Conservation (phyloP, 1,140 invertebrate species). For the Drosophila sechellia region DNA sequence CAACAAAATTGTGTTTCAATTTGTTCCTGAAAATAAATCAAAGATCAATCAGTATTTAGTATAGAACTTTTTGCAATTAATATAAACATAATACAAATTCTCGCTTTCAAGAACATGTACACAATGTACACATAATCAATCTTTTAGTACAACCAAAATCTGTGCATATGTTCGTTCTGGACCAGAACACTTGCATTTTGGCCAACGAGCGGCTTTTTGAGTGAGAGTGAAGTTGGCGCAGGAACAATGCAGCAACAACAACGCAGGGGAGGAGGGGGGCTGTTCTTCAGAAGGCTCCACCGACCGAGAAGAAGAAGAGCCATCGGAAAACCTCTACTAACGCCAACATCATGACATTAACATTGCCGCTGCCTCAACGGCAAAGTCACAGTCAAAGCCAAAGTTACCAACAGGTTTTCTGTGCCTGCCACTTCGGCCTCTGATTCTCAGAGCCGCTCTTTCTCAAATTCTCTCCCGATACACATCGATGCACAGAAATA, state of each 20-base stretch:
- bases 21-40: too few relatives aligned
- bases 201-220: conserved; percentile 73
- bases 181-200: conserved; percentile 75
- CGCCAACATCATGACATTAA: conserved; percentile 50
- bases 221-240: conserved; percentile 84
- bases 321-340: conserved; percentile 25
- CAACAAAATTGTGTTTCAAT: too few relatives aligned
- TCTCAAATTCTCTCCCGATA: conserved; percentile 19
- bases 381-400: conserved; percentile 83
- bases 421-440: conserved; percentile 10
- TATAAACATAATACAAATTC: too few relatives aligned
- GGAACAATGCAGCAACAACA: conserved; percentile 54
- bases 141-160: background rate
- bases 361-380: conserved; percentile 50
- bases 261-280: conserved; percentile 1
- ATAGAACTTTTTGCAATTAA: background rate
- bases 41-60: too few relatives aligned
- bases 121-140: too few relatives aligned
- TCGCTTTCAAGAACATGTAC: too few relatives aligned
- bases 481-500: background rate
- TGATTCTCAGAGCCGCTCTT: conserved; percentile 9
- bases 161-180: conserved; percentile 13
- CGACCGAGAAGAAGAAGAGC: conserved; percentile 11
- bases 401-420: conserved; percentile 63
- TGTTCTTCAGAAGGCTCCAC: conserved; percentile 39